A percentile compares a stretch with the other conserved stretches of the same genome.
Evolutionary conservation across 1,140 invertebrate genomes (phyloP).

Genomic region (Neodiprion fabricii): DNA sequence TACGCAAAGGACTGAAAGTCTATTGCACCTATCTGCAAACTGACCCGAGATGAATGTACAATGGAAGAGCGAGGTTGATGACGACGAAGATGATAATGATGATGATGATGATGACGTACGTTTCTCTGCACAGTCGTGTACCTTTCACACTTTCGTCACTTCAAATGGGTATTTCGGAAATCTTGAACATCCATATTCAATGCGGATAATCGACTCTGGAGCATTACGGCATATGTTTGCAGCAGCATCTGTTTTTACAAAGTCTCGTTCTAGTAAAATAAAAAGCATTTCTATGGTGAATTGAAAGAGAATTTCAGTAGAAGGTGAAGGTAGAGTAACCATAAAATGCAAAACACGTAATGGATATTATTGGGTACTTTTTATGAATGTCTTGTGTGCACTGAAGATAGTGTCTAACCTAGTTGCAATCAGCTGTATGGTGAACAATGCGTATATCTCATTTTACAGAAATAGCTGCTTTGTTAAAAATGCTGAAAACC

Average conservation of each 20-base stretch:
- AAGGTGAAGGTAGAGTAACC: slow-evolving; percentile 5
- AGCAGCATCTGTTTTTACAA: not conserved
- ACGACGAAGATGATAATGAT: not conserved
- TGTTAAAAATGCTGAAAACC: not conserved
- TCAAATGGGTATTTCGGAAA: not conserved
- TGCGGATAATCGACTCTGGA: slow-evolving; percentile 8
- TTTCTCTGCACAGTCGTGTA: not conserved
- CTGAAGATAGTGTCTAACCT: not conserved
- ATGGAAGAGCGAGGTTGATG: not conserved
- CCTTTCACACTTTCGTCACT: not conserved
- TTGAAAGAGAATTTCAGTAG: not conserved
- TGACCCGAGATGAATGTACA: not conserved
- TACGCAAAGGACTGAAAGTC: not conserved
- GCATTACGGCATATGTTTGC: not conserved
- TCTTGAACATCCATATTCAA: not conserved
- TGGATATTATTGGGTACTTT: not conserved
- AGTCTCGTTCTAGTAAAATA: not conserved
- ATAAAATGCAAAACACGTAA: not conserved
- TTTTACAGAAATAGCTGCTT: not conserved
- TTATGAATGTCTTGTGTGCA: not conserved
- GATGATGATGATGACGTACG: not conserved
- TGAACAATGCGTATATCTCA: not conserved
- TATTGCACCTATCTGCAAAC: not conserved
- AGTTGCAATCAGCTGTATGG: slow-evolving; percentile 1
- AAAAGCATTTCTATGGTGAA: not conserved